Percentiles rank a stretch among this genome's conserved stretches.
Evolutionary conservation across 2,797 vertebrate species (phyloP).

Genomic region (Darevskia mixta): DNA sequence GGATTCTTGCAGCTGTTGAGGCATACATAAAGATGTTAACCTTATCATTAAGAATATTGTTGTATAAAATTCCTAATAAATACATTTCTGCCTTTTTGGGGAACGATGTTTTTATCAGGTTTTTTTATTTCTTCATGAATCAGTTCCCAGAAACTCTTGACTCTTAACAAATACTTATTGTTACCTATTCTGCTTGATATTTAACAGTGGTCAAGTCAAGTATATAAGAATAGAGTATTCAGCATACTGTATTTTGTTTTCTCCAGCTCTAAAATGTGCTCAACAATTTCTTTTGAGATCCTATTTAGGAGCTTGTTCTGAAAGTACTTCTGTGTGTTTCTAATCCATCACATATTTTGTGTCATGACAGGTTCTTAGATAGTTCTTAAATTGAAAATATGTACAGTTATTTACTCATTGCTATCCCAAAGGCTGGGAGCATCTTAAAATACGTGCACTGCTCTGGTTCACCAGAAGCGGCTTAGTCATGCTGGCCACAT

Average conservation of each 20-base stretch:
- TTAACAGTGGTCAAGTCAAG: neutral
- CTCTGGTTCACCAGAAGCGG: no score
- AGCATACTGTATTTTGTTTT: neutral
- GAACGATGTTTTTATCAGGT: no score
- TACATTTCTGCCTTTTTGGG: no score
- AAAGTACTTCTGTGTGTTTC: neutral
- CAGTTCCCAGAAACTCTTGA: no score
- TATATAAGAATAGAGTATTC: no score
- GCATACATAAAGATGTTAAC: no score
- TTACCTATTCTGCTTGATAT: neutral
- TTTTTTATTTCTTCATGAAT: no score
- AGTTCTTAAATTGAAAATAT: neutral
- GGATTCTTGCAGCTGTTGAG: no score
- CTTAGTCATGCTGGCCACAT: no score
- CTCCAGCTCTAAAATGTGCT: neutral
- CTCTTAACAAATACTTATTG: neutral
- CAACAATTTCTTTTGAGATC: neutral
- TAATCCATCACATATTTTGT: neutral
- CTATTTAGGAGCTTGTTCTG: neutral
- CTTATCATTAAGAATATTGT: no score
- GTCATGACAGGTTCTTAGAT: neutral
- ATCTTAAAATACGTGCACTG: neutral
- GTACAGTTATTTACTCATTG: neutral
- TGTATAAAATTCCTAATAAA: no score
- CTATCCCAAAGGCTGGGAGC: neutral